Evolutionary conservation across 2,888 invertebrate species (phyloP), one percentile per base, ranked within the genome.

Genomic region (Tinea semifulvella): DNA sequence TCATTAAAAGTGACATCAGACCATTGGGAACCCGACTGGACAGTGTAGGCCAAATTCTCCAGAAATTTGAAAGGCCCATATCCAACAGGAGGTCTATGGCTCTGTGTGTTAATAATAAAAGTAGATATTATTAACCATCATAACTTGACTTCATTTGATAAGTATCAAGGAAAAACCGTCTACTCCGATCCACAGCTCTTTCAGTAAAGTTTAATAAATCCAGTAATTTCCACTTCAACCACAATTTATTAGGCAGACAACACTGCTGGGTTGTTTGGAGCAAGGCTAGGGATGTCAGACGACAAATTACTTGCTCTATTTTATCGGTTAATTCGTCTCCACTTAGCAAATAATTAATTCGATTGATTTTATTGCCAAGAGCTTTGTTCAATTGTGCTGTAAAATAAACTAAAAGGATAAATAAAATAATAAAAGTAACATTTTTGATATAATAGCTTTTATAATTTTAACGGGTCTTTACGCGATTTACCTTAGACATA

Each of bases 191-290:
- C 35, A 79, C 68, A 1, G 76, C 63, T 40, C 68, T 77, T 47
- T 79, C 79, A 0, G 77, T 68, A 17, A 79, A 56, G 1, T 67
- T 65, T 1, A 80, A 60, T 1, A 80, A 53, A 43, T 77, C 77
- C 1, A 74, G 54, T 20, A 79, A 56, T 52, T 77, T 79, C 53
- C 60, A 65, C 49, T 75, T 70, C 61, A 77, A 60, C 79, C 79
- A 79, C 27, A 53, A 59, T 0, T 66, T 51, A 0, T 72, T 63
- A 1, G 70, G 68, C 0, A 70, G 64, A 10, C 56, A 53, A 10
- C 56, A 53, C 3, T 56, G 58, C 1, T 55, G 53, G 45, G 46
- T 61, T 25, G 68, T 65, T 1, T 59, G 61, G 5, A 56, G 56
- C 1, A 73, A 52, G 0, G 77, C 71, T 7, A 80, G 50, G 53